Base-by-base conservation (phyloP, 2,888 invertebrate species). In the Zhuqinia jingwanae region DNA sequence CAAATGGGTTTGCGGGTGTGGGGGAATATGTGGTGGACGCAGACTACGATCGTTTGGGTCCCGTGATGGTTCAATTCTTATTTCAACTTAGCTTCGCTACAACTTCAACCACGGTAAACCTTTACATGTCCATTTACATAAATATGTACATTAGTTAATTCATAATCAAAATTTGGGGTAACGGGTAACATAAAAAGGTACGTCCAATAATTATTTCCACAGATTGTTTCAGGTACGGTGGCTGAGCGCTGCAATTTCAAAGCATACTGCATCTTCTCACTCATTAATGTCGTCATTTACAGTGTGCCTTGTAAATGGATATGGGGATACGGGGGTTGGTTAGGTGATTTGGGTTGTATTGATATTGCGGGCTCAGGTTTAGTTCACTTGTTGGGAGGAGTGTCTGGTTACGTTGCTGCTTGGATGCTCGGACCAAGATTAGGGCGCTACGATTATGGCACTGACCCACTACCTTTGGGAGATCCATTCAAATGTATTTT, bases 21-120 rank as follows among this genome's bases (percentile, higher is more conserved):
- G 93, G 93, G 1, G 91, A 91, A 65, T 93, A 92, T 87, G 92
- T 92, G 27, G 91, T 93, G 1, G 92, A 92, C 77, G 82, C 91
- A 13, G 91, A 91, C 3, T 70, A 77, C 3, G 58, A 76, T 1
- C 92, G 8, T 90, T 10, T 2, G 89, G 97, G 98, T 0, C 95
- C 95, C 0, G 95, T 96, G 73, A 97, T 96, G 92, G 96, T 97
- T 0, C 96, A 97, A 0, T 98, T 97, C 92, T 93, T 98, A 76
- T 98, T 98, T 92, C 97, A 98, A 92, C 93, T 97, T 90, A 97
- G 97, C 0, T 97, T 97, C 90, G 97, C 97, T 0, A 97, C 97
- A 0, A 96, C 96, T 0, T 95, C 97, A 0, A 97, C 97, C 0
- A 97, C 97, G 0, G 97, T 92, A 36, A 36, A 25, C 6, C n/a